A percentile compares a stretch with the other conserved stretches of the same genome.
These are phyloP conservation scores for Lamellibrachia columna DNA, from an alignment of 2,888 invertebrate species.

Conservation along the genomic window DNA sequence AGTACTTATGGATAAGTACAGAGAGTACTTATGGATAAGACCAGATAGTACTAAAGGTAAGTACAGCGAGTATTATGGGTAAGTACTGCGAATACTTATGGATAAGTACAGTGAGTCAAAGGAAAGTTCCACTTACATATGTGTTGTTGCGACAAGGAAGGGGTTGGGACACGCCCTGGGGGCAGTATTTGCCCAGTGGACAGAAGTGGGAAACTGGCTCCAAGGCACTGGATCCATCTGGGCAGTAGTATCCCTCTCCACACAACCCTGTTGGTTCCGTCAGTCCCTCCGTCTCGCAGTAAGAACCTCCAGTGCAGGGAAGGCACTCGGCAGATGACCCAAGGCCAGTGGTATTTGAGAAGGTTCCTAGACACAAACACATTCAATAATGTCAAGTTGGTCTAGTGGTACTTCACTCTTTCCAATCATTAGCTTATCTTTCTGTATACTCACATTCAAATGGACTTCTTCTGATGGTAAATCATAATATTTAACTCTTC, in stretches of 20 bases:
- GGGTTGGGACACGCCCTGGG: slow-evolving; percentile 52
- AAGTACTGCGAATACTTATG: not conserved
- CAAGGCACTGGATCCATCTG: slow-evolving; percentile 52
- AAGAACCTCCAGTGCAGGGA: slow-evolving; percentile 55
- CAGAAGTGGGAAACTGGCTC: slow-evolving; percentile 41
- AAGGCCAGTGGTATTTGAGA: slow-evolving; percentile 53
- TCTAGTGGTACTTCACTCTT: too few relatives aligned
- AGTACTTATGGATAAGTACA: too few relatives aligned
- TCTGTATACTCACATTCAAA: too few relatives aligned
- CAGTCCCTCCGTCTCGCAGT: slow-evolving; percentile 56
- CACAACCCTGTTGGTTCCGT: slow-evolving; percentile 52
- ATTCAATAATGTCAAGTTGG: not conserved
- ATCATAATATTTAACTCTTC: too few relatives aligned
- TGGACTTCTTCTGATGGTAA: too few relatives aligned
- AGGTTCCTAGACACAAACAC: slow-evolving; percentile 49
- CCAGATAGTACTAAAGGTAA: too few relatives aligned
- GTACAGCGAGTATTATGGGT: too few relatives aligned
- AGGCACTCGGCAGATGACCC: slow-evolving; percentile 48
- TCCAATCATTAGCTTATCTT: too few relatives aligned
- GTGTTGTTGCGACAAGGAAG: slow-evolving; percentile 60
- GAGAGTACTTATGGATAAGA: too few relatives aligned
- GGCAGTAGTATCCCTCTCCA: slow-evolving; percentile 60
- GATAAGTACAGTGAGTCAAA: too few relatives aligned
- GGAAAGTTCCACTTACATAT: slow-evolving; percentile 47
- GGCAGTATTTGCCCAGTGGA: slow-evolving; percentile 59